Base-by-base conservation (phyloP, 2,888 invertebrate genomes). In the Leptinotarsa rubiginosa region DNA sequence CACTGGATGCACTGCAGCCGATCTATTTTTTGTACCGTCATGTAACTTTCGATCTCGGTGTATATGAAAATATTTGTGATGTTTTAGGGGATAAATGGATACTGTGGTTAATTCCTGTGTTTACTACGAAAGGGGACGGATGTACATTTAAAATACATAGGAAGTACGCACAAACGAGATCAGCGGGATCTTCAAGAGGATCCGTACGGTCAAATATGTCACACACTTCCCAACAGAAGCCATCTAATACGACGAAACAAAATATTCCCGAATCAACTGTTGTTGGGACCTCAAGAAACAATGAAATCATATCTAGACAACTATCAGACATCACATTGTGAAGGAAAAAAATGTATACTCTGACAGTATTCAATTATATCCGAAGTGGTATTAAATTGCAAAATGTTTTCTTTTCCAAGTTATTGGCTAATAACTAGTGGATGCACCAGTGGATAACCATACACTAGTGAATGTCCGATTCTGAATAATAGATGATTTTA, bases 81-180 rank as follows among this genome's bases (percentile, higher is more conserved):
- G 69, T 69, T 56, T 47, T 69, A 13, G 69, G 69, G 7, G 22
- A 59, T 13, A 56, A 59, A 16, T 47, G 41, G 52, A 41, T 56
- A 13, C 16, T 47, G 20, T 69, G 69, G 69, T 56, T 69, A 15
- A 4, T 69, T 56, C 69, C 69, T 15, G 41, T 25, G 56, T 69
- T 56, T 20, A 47, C 69, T 16, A 56, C 41, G n/a, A 22, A 56
- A 18, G 69, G 69, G 5, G 69, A 69, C 16, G 69, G 69, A 56
- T 69, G 69, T 18, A 56, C 50, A 20, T 69, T 59, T 20, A 20
- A 59, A n/a, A 69, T 62, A 41, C 15, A 10, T 62, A 62, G n/a
- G 62, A 16, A 62, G 25, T 16, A 7, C 7, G 7, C 15, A 31
- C 56, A 18, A 10, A 18, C 3, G 4, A 13, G 56, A 41, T 16